phyloP scores from a whole-genome alignment of 2,888 invertebrate species.

The Steinernema hermaphroditum region DNA sequence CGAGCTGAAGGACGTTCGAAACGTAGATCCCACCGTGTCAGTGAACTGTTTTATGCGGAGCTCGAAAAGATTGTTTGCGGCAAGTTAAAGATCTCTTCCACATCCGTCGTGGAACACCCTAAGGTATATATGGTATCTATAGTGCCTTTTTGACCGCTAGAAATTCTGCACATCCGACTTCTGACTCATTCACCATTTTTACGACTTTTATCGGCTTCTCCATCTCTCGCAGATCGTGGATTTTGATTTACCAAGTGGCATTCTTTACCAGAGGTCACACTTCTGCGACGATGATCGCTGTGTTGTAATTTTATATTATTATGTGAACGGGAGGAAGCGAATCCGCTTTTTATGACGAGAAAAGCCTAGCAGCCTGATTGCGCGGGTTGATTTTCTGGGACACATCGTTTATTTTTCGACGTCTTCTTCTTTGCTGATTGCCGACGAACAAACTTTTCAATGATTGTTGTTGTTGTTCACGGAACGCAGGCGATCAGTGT shows the following conservation, averaged over 20 bases:
- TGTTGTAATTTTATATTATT: conserved; percentile 28
- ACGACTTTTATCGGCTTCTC: background rate
- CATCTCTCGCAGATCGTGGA: background rate
- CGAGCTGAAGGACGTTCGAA: too few species aligned
- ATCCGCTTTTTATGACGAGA: background rate
- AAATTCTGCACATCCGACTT: too few species aligned
- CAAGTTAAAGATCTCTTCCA: too few species aligned
- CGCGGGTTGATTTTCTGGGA: background rate
- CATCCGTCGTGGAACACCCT: too few species aligned
- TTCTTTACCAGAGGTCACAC: background rate
- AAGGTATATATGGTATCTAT: too few species aligned
- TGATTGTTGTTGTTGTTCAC: background rate
- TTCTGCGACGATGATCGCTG: background rate
- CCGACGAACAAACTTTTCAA: conserved; percentile 8
- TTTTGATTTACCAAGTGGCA: background rate
- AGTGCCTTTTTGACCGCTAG: too few species aligned
- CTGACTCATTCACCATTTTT: too few species aligned
- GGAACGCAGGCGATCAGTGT: conserved; percentile 6
- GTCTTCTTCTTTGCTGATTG: background rate
- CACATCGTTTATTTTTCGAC: conserved; percentile 10
- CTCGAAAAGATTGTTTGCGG: too few species aligned
- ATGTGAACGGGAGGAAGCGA: background rate
- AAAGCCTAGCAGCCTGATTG: background rate
- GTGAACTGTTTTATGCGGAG: too few species aligned
- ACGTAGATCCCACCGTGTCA: too few species aligned